These are phyloP conservation scores for Pseudorasbora parva DNA, from an alignment of 2,113 vertebrate genomes.

Conservation along the genomic window DNA sequence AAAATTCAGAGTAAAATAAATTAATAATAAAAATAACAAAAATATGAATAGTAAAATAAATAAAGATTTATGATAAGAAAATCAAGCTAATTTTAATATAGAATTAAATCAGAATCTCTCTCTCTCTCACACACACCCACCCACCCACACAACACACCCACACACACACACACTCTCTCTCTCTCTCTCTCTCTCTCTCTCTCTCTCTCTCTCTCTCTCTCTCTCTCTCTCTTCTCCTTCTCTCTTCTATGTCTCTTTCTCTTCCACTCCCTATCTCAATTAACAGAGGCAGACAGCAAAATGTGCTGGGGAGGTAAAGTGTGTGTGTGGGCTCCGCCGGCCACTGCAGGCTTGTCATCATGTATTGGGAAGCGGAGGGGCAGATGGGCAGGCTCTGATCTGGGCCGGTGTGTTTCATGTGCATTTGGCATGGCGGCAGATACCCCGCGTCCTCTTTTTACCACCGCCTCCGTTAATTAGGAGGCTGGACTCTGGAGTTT, in stretches of 20 bases:
- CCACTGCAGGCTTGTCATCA: conserved; percentile 68
- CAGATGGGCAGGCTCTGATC: conserved; percentile 76
- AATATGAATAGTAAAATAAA: too few relatives aligned
- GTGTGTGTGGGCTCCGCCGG: conserved; percentile 6
- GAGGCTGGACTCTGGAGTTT: conserved; percentile 84
- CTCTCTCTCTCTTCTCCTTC: conserved; percentile 53
- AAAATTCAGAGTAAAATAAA: too few relatives aligned
- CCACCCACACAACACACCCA: too few relatives aligned
- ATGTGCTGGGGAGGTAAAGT: not conserved
- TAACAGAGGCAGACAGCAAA: not conserved
- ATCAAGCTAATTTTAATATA: too few relatives aligned
- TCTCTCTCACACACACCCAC: too few relatives aligned
- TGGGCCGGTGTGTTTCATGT: conserved; percentile 79
- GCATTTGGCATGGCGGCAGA: conserved; percentile 80
- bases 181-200: conserved; percentile 38
- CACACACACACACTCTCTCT: too few relatives aligned
- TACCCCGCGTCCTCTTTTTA: conserved; percentile 88
- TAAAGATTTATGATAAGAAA: too few relatives aligned
- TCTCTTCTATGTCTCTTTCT: too few relatives aligned
- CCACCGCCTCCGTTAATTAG: conserved; percentile 89
- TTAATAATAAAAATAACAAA: too few relatives aligned
- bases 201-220: conserved; percentile 42
- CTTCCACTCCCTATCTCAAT: conserved; percentile 51
- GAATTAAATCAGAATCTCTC: too few relatives aligned
- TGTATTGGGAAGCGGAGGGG: conserved; percentile 72